Evolutionary conservation across 53 echinoderm and acorn worm genomes (phyloP).

Genomic region (Mesocentrotus franciscanus): DNA sequence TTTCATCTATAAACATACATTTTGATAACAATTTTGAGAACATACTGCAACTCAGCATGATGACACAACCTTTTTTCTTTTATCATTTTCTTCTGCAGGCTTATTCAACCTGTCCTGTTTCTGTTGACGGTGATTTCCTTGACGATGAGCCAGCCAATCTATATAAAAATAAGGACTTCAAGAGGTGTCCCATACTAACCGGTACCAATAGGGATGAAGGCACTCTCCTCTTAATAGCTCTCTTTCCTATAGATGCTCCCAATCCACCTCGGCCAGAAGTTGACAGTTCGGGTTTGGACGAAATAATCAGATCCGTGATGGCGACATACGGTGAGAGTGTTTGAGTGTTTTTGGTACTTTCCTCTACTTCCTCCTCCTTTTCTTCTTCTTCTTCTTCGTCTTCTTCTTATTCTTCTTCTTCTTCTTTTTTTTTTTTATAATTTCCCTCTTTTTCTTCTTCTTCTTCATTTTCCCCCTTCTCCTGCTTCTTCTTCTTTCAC

Average conservation of each 20-base stretch:
- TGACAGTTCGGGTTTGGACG: not conserved
- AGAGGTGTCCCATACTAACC: conserved; percentile 61
- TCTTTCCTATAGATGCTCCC: not conserved
- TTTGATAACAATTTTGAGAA: no score
- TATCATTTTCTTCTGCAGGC: not conserved
- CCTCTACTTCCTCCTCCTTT: no score
- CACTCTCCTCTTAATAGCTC: not conserved
- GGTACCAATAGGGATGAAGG: conserved; percentile 83
- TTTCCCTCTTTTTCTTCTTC: no score
- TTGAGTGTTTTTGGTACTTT: no score
- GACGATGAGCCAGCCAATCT: conserved; percentile 68
- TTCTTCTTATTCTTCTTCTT: no score
- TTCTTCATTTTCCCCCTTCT: no score
- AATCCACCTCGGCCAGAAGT: not conserved
- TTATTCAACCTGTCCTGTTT: not conserved
- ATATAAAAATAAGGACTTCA: conserved; percentile 65
- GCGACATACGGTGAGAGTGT: not conserved
- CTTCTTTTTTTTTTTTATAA: no score
- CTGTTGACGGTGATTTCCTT: conserved; percentile 80
- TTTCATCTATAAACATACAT: no score
- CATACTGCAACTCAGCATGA: not conserved
- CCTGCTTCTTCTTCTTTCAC: no score
- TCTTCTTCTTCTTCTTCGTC: no score
- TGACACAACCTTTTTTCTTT: not conserved
- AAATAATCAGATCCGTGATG: not conserved